These are phyloP conservation scores for Hipparchia sbordonii DNA, from an alignment of 2,888 invertebrate genomes.

Conservation along the genomic window DNA sequence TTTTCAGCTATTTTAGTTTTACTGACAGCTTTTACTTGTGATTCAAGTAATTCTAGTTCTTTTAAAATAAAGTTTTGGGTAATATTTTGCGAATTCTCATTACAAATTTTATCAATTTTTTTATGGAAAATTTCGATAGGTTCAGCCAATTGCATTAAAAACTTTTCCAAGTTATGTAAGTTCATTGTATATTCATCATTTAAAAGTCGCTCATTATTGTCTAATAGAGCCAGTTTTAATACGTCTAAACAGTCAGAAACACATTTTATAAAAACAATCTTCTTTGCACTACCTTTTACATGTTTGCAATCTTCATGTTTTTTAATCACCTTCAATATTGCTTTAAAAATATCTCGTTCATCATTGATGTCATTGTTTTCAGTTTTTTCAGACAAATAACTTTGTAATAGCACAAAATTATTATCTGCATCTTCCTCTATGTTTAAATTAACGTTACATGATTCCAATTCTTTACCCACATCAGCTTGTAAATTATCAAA, in stretches of 20 bases:
- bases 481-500: conserved; percentile 38
- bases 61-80: not conserved
- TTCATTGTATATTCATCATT: not conserved
- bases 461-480: conserved; percentile 35
- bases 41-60: conserved; percentile 52
- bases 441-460: conserved; percentile 10
- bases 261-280: conserved; percentile 64
- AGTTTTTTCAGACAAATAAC: conserved; percentile 46
- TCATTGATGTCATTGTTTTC: not conserved
- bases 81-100: not conserved
- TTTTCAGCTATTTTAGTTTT: conserved; percentile 66
- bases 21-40: conserved; percentile 60
- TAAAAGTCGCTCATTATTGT: not conserved
- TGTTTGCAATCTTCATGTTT: conserved; percentile 63
- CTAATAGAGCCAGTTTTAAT: conserved; percentile 47
- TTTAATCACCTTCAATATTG: conserved; percentile 52
- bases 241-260: conserved; percentile 64
- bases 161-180: not conserved
- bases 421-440: conserved; percentile 45
- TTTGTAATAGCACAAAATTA: conserved; percentile 51
- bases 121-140: conserved; percentile 4
- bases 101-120: conserved; percentile 8
- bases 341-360: conserved; percentile 32
- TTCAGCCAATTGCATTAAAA: conserved; percentile 12
- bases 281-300: conserved; percentile 58